These are phyloP conservation scores for Pyxicephalus adspersus DNA, from an alignment of 2,113 vertebrate species.

Conservation along the genomic window DNA sequence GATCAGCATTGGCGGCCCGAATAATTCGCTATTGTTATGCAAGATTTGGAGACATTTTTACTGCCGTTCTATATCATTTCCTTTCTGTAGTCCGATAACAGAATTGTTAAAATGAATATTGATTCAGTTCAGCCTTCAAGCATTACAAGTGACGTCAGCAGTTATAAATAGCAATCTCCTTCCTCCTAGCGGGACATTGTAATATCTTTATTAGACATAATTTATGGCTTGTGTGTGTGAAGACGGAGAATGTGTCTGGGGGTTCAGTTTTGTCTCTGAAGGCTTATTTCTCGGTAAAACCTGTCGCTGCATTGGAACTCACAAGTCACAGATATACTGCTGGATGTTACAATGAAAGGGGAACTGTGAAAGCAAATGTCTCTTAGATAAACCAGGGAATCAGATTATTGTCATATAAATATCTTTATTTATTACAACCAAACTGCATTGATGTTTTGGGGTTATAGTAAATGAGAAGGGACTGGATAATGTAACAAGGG, in stretches of 20 bases:
- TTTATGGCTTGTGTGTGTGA: neutral
- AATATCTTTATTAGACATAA: constrained; percentile 10
- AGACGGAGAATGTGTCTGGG: neutral
- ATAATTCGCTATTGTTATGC: neutral
- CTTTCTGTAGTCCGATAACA: neutral
- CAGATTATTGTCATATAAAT: too few species aligned
- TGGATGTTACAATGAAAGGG: too few species aligned
- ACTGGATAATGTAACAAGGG: too few species aligned
- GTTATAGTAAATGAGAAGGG: too few species aligned
- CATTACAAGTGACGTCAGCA: neutral
- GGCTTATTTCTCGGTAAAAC: neutral
- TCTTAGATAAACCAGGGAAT: too few species aligned
- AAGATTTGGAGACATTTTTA: neutral
- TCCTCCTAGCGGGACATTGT: neutral
- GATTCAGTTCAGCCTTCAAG: constrained; percentile 16
- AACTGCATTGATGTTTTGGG: too few species aligned
- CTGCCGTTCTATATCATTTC: neutral
- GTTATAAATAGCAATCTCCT: constrained; percentile 1
- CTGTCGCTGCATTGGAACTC: neutral
- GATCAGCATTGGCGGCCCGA: too few species aligned
- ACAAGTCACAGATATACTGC: neutral
- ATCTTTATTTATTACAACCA: too few species aligned
- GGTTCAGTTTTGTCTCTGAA: neutral
- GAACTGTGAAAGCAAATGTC: too few species aligned
- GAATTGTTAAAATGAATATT: neutral